Base-by-base conservation (phyloP, 2,113 vertebrate species). In the Pomatorhinus ruficollis region DNA sequence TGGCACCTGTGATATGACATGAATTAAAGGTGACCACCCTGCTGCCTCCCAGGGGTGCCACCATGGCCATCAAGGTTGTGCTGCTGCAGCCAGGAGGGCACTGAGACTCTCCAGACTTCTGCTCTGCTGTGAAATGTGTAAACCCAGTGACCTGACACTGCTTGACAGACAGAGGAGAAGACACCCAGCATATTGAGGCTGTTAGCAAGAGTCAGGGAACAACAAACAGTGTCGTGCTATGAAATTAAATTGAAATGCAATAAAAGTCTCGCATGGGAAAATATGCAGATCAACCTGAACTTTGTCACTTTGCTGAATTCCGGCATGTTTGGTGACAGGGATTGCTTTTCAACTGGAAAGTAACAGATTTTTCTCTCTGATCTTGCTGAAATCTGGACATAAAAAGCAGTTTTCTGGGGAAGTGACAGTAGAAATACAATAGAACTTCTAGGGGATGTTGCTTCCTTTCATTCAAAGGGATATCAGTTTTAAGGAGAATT, bases 271-370 rank as follows among this genome's bases (percentile, higher is more conserved):
- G 60, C 95, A 86, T 3, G 14, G 47, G 44, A 83, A 91, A 83
- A 89, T 87, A 93, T 87, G 83, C 91, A 92, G 83, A 95, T 91
- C 64, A n/a, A 33, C 13, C 11, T 94, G 94, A 95, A 94, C 94
- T 95, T 78, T 91, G 86, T 54, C 71, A 54, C 45, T 88, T 39
- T 52, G 60, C 80, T 87, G 80, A 91, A 91, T 93, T 87, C 80
- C 87, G 63, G 76, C 72, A 45, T 19, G 27, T 78, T 77, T 71
- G 40, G 76, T 56, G 87, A 84, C 57, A 75, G 31, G 33, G 83
- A 81, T 68, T 83, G 72, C 66, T 94, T 93, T 91, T 92, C 77
- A 95, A 27, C 56, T 92, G 87, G 80, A 75, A 95, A 91, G 44
- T 23, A 95, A 84, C 66, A 89, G 82, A 75, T 84, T 93, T 95